Base-by-base conservation (phyloP, 2,888 invertebrate genomes). In the Venusia cambrica region DNA sequence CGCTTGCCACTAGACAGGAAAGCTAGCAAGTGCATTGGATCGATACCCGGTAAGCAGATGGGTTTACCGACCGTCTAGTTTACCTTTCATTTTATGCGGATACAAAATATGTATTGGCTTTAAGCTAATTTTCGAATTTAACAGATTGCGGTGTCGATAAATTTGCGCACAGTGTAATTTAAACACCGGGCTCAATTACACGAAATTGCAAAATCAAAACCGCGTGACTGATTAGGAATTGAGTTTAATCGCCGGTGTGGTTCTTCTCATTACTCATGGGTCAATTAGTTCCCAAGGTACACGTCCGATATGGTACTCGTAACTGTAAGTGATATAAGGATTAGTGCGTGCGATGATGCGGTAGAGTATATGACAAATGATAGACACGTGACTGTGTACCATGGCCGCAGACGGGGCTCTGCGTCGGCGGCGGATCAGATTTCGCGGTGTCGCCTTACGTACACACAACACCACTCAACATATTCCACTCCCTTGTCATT, bases 1-100 rank as follows among this genome's bases (percentile, higher is more conserved):
- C 61, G 64, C 60, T 70, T 67, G 72, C 72, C 73, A 66, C 62
- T 54, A 61, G 54, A 65, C 62, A 65, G 72, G 74, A 41, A 77
- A 61, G 59, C 78, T 57, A 66, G 58, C 63, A 75, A 81, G 73
- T 78, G 79, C 70, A 71, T 39, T 45, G 54, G 62, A 68, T 72
- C 63, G 68, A 63, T 63, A 46, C 43, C 49, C 29, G 44, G 54
- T 48, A 51, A 51, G 48, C 45, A 51, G 59, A 50, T 58, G 55
- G 54, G 48, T 54, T 49, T 45, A 46, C 37, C 46, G 31, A 47
- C 51, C 48, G 45, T 57, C 51, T 54, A 49, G 32, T 45, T 39
- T 38, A 42, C 26, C 29, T 34, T 21, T 34, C 30, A 18, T 31
- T 16, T 6, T 16, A 19, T 24, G 17, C 28, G 9, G 2, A 6